Conservation (phyloP, 2,888 invertebrate genomes). For the Eristalis tenax region DNA sequence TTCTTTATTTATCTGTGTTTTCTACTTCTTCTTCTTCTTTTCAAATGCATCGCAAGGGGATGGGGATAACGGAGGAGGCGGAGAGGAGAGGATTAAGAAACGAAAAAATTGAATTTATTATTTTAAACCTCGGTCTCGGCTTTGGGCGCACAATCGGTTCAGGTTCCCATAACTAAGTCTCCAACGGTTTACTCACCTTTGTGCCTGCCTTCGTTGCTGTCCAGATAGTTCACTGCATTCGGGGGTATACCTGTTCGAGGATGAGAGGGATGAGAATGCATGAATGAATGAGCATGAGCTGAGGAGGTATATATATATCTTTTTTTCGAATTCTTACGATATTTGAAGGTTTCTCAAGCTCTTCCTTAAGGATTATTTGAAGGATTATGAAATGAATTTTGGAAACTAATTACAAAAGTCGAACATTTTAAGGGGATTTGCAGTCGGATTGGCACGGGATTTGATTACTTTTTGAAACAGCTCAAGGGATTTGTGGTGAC, state of each 20-base stretch:
- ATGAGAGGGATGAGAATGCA: background rate
- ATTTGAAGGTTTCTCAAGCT: background rate
- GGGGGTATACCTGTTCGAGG: slow-evolving; percentile 79
- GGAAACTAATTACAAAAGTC: background rate
- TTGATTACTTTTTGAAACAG: background rate
- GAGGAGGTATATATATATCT: background rate
- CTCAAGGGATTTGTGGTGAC: background rate
- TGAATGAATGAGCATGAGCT: background rate
- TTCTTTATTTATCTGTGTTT: slow-evolving; percentile 43
- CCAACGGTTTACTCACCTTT: slow-evolving; percentile 77
- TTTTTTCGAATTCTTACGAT: background rate
- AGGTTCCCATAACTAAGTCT: slow-evolving; percentile 65
- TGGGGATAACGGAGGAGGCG: background rate
- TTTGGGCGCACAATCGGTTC: slow-evolving; percentile 46
- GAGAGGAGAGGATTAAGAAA: slow-evolving; percentile 53
- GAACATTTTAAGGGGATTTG: background rate
- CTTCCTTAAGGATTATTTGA: background rate
- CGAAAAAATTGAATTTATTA: slow-evolving; percentile 58
- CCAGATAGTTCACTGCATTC: slow-evolving; percentile 80
- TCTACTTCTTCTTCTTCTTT: background rate
- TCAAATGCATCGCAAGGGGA: background rate
- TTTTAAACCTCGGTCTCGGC: slow-evolving; percentile 71
- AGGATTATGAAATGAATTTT: background rate
- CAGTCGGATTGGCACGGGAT: background rate
- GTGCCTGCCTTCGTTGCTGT: slow-evolving; percentile 79